Conservation (phyloP, 35 echinoderm and acorn worm species). For the Ophioderma brevispina region DNA sequence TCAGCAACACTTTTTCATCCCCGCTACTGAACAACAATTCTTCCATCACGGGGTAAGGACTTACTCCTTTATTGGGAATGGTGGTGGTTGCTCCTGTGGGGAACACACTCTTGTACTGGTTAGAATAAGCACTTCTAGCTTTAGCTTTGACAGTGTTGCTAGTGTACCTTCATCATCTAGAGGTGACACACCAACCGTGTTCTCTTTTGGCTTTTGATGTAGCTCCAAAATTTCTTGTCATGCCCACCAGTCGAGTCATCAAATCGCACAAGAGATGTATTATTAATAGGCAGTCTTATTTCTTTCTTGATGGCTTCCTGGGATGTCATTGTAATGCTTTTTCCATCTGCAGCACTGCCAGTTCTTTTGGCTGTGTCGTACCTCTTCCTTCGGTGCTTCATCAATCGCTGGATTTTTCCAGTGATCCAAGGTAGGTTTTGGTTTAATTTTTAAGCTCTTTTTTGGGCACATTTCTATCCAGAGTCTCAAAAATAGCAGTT, state of each 20-base stretch:
- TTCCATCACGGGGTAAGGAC: neutral
- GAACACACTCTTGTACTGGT: slow-evolving; percentile 4
- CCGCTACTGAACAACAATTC: neutral
- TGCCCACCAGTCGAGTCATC: neutral
- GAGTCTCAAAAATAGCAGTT: slow-evolving; percentile 13
- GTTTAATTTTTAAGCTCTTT: neutral
- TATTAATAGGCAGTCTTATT: neutral
- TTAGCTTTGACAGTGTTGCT: neutral
- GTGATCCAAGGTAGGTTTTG: slow-evolving; percentile 15
- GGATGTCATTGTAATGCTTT: neutral
- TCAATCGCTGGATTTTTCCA: slow-evolving; percentile 17
- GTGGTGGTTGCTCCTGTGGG: neutral
- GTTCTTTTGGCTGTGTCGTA: slow-evolving; percentile 24
- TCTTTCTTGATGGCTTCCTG: slow-evolving; percentile 7
- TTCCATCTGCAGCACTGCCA: neutral
- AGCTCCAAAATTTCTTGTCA: slow-evolving; percentile 33
- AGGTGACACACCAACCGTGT: slow-evolving; percentile 12
- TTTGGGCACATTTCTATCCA: slow-evolving; percentile 19
- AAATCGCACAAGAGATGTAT: neutral
- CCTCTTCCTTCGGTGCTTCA: slow-evolving; percentile 17
- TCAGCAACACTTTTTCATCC: slow-evolving; percentile 15
- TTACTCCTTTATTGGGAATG: neutral
- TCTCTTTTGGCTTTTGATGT: slow-evolving; percentile 38
- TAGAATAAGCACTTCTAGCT: neutral
- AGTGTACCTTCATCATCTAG: neutral